phyloP scores from a whole-genome alignment of 2,797 vertebrate species.

The Labroides dimidiatus region DNA sequence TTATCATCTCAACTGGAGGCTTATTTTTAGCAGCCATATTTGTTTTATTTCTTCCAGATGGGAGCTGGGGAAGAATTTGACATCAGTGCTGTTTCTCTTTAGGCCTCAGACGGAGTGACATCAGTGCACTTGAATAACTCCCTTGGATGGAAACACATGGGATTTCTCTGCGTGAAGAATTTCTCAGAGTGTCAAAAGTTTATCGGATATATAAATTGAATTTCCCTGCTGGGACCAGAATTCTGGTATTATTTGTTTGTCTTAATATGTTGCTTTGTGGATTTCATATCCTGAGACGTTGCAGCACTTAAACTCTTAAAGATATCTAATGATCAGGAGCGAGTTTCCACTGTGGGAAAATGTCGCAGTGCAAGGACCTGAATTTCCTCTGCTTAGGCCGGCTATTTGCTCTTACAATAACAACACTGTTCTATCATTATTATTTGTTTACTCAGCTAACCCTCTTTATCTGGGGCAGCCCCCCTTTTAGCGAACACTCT shows the following conservation, averaged over 20 bases:
- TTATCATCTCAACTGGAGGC: constrained; percentile 75
- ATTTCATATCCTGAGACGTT: constrained; percentile 42
- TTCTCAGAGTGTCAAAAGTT: constrained; percentile 48
- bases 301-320: constrained; percentile 13
- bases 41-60: constrained; percentile 82
- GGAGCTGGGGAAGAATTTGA: constrained; percentile 64
- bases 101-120: constrained; percentile 70
- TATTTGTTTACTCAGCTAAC: constrained; percentile 74
- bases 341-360: constrained; percentile 75
- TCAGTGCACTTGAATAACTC: constrained; percentile 60
- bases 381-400: constrained; percentile 64
- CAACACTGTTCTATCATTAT: constrained; percentile 69
- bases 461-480: constrained; percentile 71
- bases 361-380: constrained; percentile 49
- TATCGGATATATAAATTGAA: constrained; percentile 53
- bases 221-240: constrained; percentile 23
- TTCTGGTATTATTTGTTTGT: constrained; percentile 42
- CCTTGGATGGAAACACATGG: constrained; percentile 26
- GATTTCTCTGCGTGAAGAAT: constrained; percentile 28
- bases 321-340: constrained; percentile 51
- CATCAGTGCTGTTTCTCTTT: constrained; percentile 75
- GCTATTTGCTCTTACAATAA: constrained; percentile 75
- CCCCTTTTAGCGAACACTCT: constrained; percentile 31
- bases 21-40: constrained; percentile 80
- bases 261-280: constrained; percentile 21